Evolutionary conservation across 2,113 vertebrate genomes (phyloP), one percentile per base, ranked within the genome.

Genomic region (Aptenodytes patagonicus): DNA sequence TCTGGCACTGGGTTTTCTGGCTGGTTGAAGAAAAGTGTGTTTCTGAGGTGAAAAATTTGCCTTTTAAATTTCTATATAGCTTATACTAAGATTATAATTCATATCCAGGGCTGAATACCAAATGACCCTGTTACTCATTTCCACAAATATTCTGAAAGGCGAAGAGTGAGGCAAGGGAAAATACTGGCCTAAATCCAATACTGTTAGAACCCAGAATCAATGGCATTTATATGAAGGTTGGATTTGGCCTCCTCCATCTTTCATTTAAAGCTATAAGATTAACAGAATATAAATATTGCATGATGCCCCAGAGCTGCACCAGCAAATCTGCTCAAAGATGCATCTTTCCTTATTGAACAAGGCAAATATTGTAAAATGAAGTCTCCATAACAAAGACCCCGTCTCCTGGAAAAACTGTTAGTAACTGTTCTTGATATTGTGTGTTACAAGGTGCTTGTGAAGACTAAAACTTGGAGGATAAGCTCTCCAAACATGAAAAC

Each of bases 1-100:
- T 40, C 87, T 94, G 94, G 91, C 93, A 24, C 81, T 1, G 4
- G 17, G 3, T 11, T 93, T 79, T 77, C 83, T 95, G 93, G 75
- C 94, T 81, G 62, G 20, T 87, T 84, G 62, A 85, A 93, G 89
- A 89, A 89, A 93, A 95, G 84, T 80, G 91, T 93, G 93, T 85
- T 97, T 96, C 87, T 44, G 71, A 96, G 92, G 95, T 90, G 93
- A 97, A 93, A 97, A 97, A 97, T 82, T 93, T 96, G 83, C 80
- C 68, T 98, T 97, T 96, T 68, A 95, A 95, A 91, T 96, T 88
- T 94, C 94, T 75, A 7, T 82, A 5, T 72, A 73, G 78, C 42
- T 91, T 95, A 49, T 83, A 90, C 87, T 87, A 73, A 49, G 93
- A 96, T 96, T 93, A 96, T 96, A 96, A 96, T 93, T 97, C 96